Conservation (phyloP, 2,113 vertebrate genomes). For the Malaclemys terrapin region DNA sequence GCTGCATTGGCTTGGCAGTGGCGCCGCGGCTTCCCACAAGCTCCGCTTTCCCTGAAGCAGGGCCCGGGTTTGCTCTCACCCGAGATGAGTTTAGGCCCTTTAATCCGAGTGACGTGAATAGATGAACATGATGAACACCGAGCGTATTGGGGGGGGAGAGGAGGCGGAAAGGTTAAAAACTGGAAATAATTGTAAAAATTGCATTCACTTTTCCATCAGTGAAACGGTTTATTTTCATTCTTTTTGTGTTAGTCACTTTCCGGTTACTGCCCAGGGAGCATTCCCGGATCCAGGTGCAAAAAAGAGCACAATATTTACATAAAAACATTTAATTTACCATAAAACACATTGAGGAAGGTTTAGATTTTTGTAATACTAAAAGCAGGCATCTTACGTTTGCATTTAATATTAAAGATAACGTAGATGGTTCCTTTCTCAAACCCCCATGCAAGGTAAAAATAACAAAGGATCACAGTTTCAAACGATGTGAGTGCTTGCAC, state of each 20-base stretch:
- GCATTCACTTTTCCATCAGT: neutral
- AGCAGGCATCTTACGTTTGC: neutral
- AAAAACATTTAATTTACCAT: neutral
- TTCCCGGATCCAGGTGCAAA: rapidly evolving
- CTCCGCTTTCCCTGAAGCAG: no score
- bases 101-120: no score
- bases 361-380: neutral
- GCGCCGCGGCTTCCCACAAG: no score
- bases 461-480: neutral
- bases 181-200: neutral
- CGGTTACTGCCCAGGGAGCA: rapidly evolving
- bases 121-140: neutral
- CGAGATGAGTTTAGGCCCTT: no score
- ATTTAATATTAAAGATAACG: neutral
- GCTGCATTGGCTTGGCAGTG: neutral
- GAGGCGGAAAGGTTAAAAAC: neutral
- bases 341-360: neutral
- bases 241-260: rapidly evolving
- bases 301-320: neutral
- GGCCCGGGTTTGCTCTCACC: no score
- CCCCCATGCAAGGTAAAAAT: rapidly evolving
- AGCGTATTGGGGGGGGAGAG: rapidly evolving
- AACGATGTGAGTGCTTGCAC: rapidly evolving
- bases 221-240: neutral
- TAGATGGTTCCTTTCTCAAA: neutral